Percentiles rank a stretch among this genome's conserved stretches.
These are phyloP conservation scores for Amaurobius ferox DNA, from an alignment of 2,888 invertebrate species.

Conservation along the genomic window DNA sequence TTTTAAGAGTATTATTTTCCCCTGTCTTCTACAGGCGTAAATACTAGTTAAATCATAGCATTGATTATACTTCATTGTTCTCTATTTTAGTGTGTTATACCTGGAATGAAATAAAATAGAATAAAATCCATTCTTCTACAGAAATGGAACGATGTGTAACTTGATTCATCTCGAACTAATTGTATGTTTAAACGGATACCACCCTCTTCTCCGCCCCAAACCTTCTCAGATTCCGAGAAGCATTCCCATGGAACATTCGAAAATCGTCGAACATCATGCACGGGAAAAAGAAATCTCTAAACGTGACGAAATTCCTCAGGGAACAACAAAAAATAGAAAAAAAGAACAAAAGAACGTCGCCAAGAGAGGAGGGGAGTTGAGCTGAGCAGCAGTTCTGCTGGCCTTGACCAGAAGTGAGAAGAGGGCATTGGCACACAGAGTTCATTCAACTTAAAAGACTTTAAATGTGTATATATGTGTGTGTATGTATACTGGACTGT, in stretches of 20 bases:
- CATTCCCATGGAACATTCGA: neutral
- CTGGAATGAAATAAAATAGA: too few relatives aligned
- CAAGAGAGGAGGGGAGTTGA: slow-evolving; percentile 1
- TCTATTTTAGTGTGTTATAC: too few relatives aligned
- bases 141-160: too few relatives aligned
- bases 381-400: slow-evolving; percentile 18
- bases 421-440: slow-evolving; percentile 66
- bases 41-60: too few relatives aligned
- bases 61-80: too few relatives aligned
- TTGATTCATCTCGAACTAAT: too few relatives aligned
- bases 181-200: neutral
- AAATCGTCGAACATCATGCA: neutral
- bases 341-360: slow-evolving; percentile 4
- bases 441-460: slow-evolving; percentile 46
- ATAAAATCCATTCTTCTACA: too few relatives aligned
- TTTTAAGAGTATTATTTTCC: too few relatives aligned
- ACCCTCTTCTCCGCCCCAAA: neutral
- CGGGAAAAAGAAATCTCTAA: neutral
- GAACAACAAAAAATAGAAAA: slow-evolving; percentile 9
- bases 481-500: too few relatives aligned
- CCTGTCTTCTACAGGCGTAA: too few relatives aligned
- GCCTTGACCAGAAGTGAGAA: slow-evolving; percentile 50
- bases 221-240: neutral
- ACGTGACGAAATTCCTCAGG: slow-evolving; percentile 28
- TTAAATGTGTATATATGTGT: too few relatives aligned